Base-by-base conservation (phyloP, 1,140 invertebrate species). In the Pectinophora gossypiella region DNA sequence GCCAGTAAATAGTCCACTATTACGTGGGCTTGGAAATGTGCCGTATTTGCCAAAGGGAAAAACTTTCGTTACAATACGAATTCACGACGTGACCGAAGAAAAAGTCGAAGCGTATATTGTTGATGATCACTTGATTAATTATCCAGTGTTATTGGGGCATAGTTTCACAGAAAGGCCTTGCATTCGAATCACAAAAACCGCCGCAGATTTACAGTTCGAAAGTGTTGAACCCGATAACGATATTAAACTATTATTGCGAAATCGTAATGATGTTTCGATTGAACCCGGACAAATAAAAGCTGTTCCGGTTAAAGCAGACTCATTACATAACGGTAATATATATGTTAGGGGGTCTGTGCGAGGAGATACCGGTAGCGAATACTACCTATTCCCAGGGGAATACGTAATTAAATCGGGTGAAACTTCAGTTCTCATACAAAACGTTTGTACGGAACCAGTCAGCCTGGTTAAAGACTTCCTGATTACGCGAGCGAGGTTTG, bases 381-480 rank as follows among this genome's bases (percentile, higher is more conserved):
- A 64, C 36, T 64, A 57, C 19, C 19, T 58, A 7, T 52, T 48
- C 38, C 59, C 65, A 9, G 65, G 65, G 9, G 61, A 61, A 47
- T 60, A 58, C 48, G 36, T 54, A 13, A 47, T 64, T 20, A 19
- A 22, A 1, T n/a, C 32, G 9, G 49, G 50, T 7, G 18, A 2
- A 1, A 44, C 58, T 46, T 3, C 4, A 4, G 2, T 68, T 7
- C 16, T 64, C 10, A 16, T 64, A 18, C 58, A 55, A 20, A 64
- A 61, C 48, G 16, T 61, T 7, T 43, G 55, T 4, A 23, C 19
- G 12, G 40, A 50, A 13, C 9, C 27, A 13, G 36, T 56, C 16
- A 53, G 9, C 3, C 22, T 53, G 10, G 2, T 16, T 2, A 42
- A 50, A 42, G 43, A 40, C 15, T 32, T 13, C 6, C 47, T 60